Evolutionary conservation across 2,113 vertebrate genomes (phyloP), one percentile per base, ranked within the genome.

Genomic region (Heterocephalus glaber): DNA sequence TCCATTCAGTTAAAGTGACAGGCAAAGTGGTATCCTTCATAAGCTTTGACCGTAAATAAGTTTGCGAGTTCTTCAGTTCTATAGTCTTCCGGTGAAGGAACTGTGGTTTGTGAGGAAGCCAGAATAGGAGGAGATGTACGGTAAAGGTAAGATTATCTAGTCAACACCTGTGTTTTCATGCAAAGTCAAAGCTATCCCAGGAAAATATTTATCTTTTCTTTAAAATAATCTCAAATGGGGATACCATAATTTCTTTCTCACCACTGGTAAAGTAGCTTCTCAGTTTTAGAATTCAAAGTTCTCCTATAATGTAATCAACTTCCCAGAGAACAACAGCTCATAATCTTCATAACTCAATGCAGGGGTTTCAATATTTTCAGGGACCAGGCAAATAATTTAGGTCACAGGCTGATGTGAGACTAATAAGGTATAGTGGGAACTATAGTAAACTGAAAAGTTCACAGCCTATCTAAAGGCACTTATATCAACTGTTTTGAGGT

Each of bases 81-180:
- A 99, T 98, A 1, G 98, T 97, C 65, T 99, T 98, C 41, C 97
- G 97, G 90, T 97, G 96, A 91, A 99, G 96, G 11, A 98, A 99
- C 30, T 98, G 98, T 89, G 99, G 99, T 96, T 99, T 99, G 10
- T 98, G 98, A 76, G 99, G 98, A 70, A 99, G 98, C 99, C 99
- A 89, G 60, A 95, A 91, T 16, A 92, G 80, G 90, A 82, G 77
- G 90, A 82, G 77, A 81, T 4, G 30, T 1, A 74, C 6, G 33
- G 58, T 93, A 52, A 95, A 66, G 49, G 28, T 38, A 63, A 77
- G 80, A 65, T 72, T 26, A 20, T 61, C 38, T 47, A 72, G 38
- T 68, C 20, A 60, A 95, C 16, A 8, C 10, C 60, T 24, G 3
- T 38, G 47, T 61, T 91, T 72, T 86, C 86, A 76, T n/a, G 35